Conservation (phyloP, 2,797 vertebrate species). For the Netta rufina region DNA sequence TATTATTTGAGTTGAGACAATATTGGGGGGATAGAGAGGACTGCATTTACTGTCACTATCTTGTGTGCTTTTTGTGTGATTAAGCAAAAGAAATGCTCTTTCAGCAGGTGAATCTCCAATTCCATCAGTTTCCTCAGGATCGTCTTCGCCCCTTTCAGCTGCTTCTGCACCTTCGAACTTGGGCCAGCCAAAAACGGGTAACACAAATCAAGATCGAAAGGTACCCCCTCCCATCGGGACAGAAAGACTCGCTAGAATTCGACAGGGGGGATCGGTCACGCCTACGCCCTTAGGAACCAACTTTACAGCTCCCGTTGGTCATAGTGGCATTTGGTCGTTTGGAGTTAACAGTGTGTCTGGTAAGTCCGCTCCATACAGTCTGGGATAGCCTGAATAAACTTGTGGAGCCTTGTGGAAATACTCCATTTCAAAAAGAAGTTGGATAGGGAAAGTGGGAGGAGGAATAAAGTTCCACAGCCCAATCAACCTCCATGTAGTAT, state of each 20-base stretch:
- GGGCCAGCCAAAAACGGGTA: slow-evolving; percentile 89
- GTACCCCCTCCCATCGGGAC: slow-evolving; percentile 97
- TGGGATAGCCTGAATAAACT: accelerated
- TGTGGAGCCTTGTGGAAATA: accelerated
- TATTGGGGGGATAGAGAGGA: neutral
- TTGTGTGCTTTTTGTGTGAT: slow-evolving; percentile 57
- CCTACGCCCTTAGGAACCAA: slow-evolving; percentile 92
- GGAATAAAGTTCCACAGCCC: neutral
- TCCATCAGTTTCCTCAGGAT: slow-evolving; percentile 93
- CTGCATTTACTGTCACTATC: neutral
- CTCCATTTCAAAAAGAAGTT: accelerated
- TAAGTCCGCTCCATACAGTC: slow-evolving; percentile 54
- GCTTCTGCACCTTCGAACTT: slow-evolving; percentile 86
- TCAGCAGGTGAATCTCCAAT: slow-evolving; percentile 93
- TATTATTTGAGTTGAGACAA: neutral
- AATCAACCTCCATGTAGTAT: accelerated
- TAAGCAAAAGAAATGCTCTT: slow-evolving; percentile 80
- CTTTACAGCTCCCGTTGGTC: slow-evolving; percentile 94
- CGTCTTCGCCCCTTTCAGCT: slow-evolving; percentile 91
- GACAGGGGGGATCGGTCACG: slow-evolving; percentile 93
- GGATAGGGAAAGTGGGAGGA: neutral
- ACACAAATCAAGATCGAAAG: slow-evolving; percentile 88
- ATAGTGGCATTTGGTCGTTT: slow-evolving; percentile 98
- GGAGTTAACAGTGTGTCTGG: slow-evolving; percentile 94
- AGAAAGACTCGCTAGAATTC: slow-evolving; percentile 92